A percentile compares a stretch with the other conserved stretches of the same genome.
These are phyloP conservation scores for Sialis lutaria DNA, from an alignment of 2,888 invertebrate genomes.

Conservation along the genomic window DNA sequence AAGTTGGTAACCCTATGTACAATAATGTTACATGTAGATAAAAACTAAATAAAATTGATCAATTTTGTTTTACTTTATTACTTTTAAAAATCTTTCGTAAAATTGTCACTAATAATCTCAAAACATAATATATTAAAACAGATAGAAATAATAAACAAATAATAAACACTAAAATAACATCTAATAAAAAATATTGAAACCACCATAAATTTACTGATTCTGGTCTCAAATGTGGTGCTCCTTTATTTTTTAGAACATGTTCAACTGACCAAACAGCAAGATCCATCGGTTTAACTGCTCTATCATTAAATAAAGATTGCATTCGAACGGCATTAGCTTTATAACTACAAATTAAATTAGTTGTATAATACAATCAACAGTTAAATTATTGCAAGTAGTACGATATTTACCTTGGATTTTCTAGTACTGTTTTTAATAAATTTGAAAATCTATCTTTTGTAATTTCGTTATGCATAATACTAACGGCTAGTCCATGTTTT, in stretches of 20 bases:
- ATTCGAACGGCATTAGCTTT: background rate
- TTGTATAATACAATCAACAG: background rate
- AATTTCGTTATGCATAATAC: background rate
- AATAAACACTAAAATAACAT: background rate
- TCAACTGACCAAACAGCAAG: constrained; percentile 1
- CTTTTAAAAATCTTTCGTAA: no score
- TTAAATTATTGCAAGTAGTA: background rate
- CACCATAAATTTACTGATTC: constrained; percentile 4
- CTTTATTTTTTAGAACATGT: constrained; percentile 1
- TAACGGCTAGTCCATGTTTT: constrained; percentile 11
- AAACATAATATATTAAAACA: no score
- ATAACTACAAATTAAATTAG: background rate
- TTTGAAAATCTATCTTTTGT: constrained; percentile 1
- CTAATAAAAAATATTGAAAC: constrained; percentile 3
- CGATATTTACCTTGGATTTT: background rate
- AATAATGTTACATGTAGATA: no score
- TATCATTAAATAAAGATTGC: background rate
- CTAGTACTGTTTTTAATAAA: background rate
- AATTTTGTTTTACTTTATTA: no score
- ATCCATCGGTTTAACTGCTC: constrained; percentile 1
- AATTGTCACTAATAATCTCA: no score
- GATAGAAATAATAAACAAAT: no score
- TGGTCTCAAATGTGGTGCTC: constrained; percentile 1
- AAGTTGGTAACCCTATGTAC: no score
- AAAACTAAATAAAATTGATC: no score